Percentiles rank a stretch among this genome's conserved stretches.
These are phyloP conservation scores for Leiothrix lutea DNA, from an alignment of 2,113 vertebrate species.

Conservation along the genomic window DNA sequence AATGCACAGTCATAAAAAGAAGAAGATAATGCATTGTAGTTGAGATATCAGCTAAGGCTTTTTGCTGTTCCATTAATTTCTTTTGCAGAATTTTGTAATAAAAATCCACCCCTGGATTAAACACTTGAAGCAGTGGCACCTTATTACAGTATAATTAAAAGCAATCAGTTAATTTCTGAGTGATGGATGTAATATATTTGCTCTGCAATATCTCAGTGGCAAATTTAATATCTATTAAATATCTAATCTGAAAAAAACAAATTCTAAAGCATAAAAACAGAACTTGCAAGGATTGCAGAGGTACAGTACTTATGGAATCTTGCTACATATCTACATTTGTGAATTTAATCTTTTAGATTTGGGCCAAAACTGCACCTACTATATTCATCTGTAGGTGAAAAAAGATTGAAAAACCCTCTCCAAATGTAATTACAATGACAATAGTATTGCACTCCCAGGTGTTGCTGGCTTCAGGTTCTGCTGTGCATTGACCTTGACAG, in stretches of 20 bases:
- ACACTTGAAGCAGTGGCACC: constrained; percentile 11
- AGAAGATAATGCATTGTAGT: neutral
- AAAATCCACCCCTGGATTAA: constrained; percentile 55
- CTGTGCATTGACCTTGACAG: neutral
- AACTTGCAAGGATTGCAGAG: neutral
- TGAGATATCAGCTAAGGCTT: constrained; percentile 27
- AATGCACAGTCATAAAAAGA: constrained; percentile 50
- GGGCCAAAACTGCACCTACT: neutral
- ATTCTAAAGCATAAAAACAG: neutral
- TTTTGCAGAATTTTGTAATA: constrained; percentile 59
- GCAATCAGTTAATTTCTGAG: constrained; percentile 26
- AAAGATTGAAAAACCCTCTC: neutral
- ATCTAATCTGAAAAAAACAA: neutral
- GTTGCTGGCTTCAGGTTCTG: neutral
- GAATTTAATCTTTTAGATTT: neutral
- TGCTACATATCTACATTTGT: neutral
- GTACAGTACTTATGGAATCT: fast-evolving
- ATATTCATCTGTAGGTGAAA: neutral
- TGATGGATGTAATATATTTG: constrained; percentile 37
- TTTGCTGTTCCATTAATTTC: constrained; percentile 37
- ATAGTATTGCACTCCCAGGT: neutral
- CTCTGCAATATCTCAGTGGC: neutral
- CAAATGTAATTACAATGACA: neutral
- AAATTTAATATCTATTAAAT: constrained; percentile 26
- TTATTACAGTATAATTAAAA: constrained; percentile 46